phyloP scores from a whole-genome alignment of 2,113 vertebrate genomes.

The Sturnus vulgaris region DNA sequence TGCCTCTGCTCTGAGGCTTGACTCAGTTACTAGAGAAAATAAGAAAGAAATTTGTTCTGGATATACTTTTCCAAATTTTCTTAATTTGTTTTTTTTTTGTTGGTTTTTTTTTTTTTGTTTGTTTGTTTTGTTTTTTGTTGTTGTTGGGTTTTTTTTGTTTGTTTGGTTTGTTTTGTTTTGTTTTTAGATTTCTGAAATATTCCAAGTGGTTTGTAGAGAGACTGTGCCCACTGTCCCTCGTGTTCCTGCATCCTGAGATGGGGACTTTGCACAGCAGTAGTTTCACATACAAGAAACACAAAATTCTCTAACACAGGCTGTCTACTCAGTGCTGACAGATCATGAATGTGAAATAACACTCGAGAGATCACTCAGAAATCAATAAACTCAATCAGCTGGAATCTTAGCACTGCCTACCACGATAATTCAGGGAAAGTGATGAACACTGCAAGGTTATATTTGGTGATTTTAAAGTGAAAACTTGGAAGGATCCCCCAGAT shows the following conservation, averaged over 20 bases:
- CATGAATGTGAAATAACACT: conserved; percentile 2
- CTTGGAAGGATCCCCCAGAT: background rate
- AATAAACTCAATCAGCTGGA: conserved; percentile 46
- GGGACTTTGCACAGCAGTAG: background rate
- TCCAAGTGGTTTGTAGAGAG: background rate
- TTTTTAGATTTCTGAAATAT: background rate
- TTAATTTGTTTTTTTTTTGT: background rate
- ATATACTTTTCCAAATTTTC: background rate
- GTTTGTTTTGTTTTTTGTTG: no score
- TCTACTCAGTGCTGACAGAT: background rate
- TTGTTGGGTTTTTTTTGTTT: no score
- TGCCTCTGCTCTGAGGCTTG: background rate
- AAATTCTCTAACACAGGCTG: background rate
- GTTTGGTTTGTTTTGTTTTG: no score
- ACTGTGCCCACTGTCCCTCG: background rate
- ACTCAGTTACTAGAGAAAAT: background rate
- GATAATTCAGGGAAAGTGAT: background rate
- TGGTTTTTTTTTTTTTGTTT: no score
- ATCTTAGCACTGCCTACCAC: background rate
- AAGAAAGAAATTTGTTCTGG: background rate
- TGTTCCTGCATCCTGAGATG: background rate
- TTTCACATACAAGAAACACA: conserved; percentile 23
- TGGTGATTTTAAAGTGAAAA: background rate
- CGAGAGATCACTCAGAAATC: conserved; percentile 51
- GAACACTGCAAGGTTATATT: background rate